These are phyloP conservation scores for Pseudopipra pipra DNA, from an alignment of 2,113 vertebrate species.

Conservation along the genomic window DNA sequence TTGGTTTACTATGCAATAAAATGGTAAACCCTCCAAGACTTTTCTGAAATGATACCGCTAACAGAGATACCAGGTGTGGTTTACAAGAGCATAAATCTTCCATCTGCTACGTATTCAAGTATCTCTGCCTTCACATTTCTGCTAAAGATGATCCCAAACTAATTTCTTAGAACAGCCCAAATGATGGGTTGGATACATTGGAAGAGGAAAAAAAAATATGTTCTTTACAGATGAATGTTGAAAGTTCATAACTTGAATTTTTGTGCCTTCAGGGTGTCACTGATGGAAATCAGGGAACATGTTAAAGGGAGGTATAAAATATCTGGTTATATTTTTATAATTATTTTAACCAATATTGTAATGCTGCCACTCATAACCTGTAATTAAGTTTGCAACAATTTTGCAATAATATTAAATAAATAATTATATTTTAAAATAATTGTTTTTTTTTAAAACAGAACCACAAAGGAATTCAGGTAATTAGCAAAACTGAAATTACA, in stretches of 20 bases:
- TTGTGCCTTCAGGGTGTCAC: neutral
- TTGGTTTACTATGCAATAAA: neutral
- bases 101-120: neutral
- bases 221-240: neutral
- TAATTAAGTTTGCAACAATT: neutral
- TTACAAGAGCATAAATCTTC: neutral
- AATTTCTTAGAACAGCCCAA: neutral
- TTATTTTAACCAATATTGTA: neutral
- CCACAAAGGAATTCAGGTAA: neutral
- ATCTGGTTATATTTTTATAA: neutral
- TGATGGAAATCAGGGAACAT: neutral
- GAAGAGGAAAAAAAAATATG: neutral
- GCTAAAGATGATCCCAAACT: neutral
- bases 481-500: neutral
- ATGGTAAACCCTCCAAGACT: neutral
- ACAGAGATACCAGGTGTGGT: neutral
- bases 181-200: neutral
- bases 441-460: neutral
- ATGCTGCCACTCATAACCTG: neutral
- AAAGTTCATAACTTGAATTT: neutral
- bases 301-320: neutral
- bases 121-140: neutral
- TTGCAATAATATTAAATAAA: neutral
- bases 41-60: neutral
- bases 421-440: neutral